Evolutionary conservation across 2,113 vertebrate species (phyloP).

Genomic region (Todiramphus chloris): DNA sequence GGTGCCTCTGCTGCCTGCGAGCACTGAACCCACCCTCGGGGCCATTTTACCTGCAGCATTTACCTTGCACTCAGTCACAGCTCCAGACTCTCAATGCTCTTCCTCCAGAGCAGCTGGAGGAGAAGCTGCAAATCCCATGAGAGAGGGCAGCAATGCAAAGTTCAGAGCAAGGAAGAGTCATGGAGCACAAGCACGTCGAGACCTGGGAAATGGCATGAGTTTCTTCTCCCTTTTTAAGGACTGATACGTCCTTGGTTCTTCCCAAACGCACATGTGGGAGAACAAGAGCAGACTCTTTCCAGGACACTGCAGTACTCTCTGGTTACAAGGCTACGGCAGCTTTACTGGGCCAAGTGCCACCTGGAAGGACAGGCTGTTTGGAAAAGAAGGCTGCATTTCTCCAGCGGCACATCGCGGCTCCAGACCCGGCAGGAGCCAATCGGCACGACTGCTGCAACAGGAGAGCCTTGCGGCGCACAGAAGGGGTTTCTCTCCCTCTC

Average conservation of each 20-base stretch:
- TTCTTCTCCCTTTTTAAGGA: not conserved
- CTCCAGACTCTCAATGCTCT: not conserved
- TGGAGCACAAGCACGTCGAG: not conserved
- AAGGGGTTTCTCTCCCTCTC: not conserved
- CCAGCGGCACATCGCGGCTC: not conserved
- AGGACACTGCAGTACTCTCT: not conserved
- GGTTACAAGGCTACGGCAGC: not conserved
- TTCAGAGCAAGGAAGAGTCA: not conserved
- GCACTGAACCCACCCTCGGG: not conserved
- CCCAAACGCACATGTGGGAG: not conserved
- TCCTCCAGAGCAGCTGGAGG: not conserved
- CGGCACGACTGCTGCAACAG: not conserved
- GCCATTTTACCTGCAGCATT: not conserved
- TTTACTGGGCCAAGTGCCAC: conserved; percentile 45
- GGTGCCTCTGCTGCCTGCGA: not conserved
- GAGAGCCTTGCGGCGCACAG: not conserved
- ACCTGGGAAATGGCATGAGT: not conserved
- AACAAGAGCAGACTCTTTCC: conserved; percentile 37
- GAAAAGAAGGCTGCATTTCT: conserved; percentile 15
- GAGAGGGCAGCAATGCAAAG: not conserved
- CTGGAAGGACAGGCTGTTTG: conserved; percentile 20
- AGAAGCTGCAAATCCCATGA: accelerated
- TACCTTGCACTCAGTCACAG: not conserved
- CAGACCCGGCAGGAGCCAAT: not conserved
- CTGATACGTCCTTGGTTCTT: not conserved